Conservation (phyloP, 2,888 invertebrate genomes). For the Limnephilus rhombicus region DNA sequence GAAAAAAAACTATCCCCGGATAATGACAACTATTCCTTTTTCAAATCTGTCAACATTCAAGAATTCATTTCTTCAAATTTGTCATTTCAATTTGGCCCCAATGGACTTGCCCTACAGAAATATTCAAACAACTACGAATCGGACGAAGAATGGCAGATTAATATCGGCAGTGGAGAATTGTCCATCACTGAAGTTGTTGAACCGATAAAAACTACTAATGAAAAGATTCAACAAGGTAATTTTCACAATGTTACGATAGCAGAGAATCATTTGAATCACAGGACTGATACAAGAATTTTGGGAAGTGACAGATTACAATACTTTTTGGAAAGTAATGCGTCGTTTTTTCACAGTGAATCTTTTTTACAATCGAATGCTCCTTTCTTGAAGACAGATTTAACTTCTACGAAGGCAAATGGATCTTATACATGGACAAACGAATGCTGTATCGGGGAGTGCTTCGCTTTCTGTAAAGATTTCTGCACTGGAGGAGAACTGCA, state of each 20-base stretch:
- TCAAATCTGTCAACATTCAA: constrained; percentile 41
- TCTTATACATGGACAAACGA: background rate
- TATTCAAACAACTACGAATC: constrained; percentile 4
- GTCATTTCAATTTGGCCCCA: background rate
- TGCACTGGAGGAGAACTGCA: constrained; percentile 27
- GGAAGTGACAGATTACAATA: background rate
- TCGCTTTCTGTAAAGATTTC: constrained; percentile 45
- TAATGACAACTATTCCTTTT: background rate
- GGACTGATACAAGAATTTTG: background rate
- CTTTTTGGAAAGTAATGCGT: background rate
- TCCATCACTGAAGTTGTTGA: constrained; percentile 49
- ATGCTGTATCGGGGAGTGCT: constrained; percentile 39
- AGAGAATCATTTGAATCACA: background rate
- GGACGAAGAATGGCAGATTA: constrained; percentile 51
- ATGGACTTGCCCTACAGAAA: background rate
- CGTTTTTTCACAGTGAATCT: background rate
- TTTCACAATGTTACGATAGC: background rate
- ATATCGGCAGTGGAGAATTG: constrained; percentile 49
- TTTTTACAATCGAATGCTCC: background rate
- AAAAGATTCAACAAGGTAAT: background rate
- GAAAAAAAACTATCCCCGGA: background rate
- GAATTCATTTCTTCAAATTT: constrained; percentile 44
- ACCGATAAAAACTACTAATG: background rate
- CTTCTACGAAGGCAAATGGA: background rate
- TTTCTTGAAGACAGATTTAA: background rate